Conservation (phyloP, 23 tunicate species). For the Halocynthia roretzi region DNA sequence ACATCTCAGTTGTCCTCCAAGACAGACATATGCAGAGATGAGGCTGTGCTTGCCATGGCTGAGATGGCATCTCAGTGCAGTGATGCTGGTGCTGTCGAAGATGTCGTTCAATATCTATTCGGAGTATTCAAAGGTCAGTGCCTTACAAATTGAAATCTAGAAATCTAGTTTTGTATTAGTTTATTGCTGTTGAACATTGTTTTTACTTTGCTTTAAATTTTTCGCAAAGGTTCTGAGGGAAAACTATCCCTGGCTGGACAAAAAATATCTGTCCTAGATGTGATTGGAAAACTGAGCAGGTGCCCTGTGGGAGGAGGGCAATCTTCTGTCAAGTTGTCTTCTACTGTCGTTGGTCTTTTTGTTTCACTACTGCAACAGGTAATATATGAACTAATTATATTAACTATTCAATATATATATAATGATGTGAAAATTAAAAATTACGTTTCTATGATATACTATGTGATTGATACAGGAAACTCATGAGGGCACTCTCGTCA, state of each 20-base stretch:
- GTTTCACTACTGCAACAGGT: slow-evolving; percentile 54
- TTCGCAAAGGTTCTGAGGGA: slow-evolving; percentile 28
- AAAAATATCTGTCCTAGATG: slow-evolving; percentile 37
- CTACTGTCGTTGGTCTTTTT: slow-evolving; percentile 16
- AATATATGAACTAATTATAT: background rate
- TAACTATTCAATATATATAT: too few relatives aligned
- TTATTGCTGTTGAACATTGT: background rate
- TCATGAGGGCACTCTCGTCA: slow-evolving; percentile 58
- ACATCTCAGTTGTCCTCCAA: slow-evolving; percentile 63
- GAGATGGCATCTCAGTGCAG: slow-evolving; percentile 68
- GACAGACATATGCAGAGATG: slow-evolving; percentile 39
- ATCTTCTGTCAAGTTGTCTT: slow-evolving; percentile 26
- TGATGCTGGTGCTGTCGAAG: slow-evolving; percentile 55
- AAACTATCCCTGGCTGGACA: slow-evolving; percentile 59
- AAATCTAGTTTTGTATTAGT: background rate
- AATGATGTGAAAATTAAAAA: background rate
- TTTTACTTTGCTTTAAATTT: background rate
- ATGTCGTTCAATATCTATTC: slow-evolving; percentile 39
- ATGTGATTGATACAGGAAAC: slow-evolving; percentile 34
- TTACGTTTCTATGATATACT: background rate
- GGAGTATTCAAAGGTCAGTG: slow-evolving; percentile 67
- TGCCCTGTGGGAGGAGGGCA: slow-evolving; percentile 63
- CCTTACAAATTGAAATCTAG: background rate
- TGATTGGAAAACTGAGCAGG: slow-evolving; percentile 31
- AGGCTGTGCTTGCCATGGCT: slow-evolving; percentile 18